phyloP scores from a whole-genome alignment of 2,797 vertebrate genomes.

The Enteromius radiatus region DNA sequence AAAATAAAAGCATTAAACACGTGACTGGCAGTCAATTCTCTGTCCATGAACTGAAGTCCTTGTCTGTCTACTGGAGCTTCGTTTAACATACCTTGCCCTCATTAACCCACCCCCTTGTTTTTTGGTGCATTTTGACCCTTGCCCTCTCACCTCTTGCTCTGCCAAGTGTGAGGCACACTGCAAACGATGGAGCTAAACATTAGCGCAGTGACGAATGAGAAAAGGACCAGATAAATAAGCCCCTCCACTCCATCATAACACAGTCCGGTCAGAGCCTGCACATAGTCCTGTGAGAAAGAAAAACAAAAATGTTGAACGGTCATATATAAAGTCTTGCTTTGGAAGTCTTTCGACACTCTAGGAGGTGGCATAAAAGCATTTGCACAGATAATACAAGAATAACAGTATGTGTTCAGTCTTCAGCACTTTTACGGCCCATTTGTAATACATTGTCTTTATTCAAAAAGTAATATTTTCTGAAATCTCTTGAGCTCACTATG shows the following conservation, averaged over 20 bases:
- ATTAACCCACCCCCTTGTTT: not conserved
- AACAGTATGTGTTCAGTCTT: not conserved
- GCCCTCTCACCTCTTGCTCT: slow-evolving; percentile 86
- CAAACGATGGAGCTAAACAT: slow-evolving; percentile 98
- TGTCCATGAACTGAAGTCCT: slow-evolving; percentile 17
- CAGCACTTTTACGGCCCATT: not conserved
- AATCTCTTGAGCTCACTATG: not conserved
- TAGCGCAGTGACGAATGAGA: slow-evolving; percentile 96
- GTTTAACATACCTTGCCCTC: not conserved
- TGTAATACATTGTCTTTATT: not conserved
- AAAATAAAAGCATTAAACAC: slow-evolving; percentile 24
- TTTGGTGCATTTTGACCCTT: not conserved
- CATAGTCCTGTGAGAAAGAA: slow-evolving; percentile 84
- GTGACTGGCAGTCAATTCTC: slow-evolving; percentile 33
- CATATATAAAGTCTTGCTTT: not conserved
- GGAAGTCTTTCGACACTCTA: not conserved
- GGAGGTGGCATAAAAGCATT: not conserved
- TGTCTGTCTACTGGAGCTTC: not conserved
- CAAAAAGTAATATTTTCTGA: not conserved
- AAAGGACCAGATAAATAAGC: slow-evolving; percentile 95
- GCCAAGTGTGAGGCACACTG: slow-evolving; percentile 96
- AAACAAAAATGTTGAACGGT: not conserved
- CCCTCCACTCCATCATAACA: slow-evolving; percentile 97
- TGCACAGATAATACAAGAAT: not conserved
- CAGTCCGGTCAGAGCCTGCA: slow-evolving; percentile 93